Conservation (phyloP, 2,113 vertebrate genomes). For the Dasyprocta punctata region DNA sequence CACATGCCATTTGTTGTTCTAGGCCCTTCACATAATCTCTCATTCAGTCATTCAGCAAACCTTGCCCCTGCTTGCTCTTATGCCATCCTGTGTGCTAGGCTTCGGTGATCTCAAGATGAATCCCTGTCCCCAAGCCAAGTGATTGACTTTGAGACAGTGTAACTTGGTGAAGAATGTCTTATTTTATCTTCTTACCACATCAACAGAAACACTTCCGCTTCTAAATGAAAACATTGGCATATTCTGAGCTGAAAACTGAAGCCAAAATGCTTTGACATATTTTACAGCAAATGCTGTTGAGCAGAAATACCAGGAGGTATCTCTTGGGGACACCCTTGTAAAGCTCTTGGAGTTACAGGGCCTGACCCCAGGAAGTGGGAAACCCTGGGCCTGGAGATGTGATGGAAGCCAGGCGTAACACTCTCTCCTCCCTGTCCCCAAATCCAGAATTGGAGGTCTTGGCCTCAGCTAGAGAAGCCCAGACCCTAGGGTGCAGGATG, state of each 20-base stretch:
- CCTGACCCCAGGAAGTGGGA: not conserved
- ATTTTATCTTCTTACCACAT: constrained; percentile 67
- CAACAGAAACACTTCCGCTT: constrained; percentile 69
- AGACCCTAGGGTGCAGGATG: not conserved
- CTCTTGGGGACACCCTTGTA: constrained; percentile 33
- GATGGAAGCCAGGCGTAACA: not conserved
- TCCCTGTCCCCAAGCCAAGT: not conserved
- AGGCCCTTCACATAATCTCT: not conserved
- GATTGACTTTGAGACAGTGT: constrained; percentile 46
- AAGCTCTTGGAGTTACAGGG: constrained; percentile 15
- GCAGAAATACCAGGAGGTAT: constrained; percentile 60
- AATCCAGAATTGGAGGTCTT: not conserved
- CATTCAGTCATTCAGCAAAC: not conserved
- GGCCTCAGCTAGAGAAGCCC: not conserved
- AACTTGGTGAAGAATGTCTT: constrained; percentile 42
- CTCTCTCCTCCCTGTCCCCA: not conserved
- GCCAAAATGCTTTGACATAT: constrained; percentile 74
- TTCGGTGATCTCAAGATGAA: not conserved
- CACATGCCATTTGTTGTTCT: not conserved
- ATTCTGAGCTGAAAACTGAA: constrained; percentile 75
- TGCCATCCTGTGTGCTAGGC: not conserved
- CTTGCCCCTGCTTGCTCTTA: not conserved
- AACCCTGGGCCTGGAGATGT: not conserved
- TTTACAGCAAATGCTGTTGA: constrained; percentile 67
- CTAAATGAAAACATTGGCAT: constrained; percentile 79